These are phyloP conservation scores for Halcyon chelicuti DNA, from an alignment of 2,797 vertebrate species.

Conservation along the genomic window DNA sequence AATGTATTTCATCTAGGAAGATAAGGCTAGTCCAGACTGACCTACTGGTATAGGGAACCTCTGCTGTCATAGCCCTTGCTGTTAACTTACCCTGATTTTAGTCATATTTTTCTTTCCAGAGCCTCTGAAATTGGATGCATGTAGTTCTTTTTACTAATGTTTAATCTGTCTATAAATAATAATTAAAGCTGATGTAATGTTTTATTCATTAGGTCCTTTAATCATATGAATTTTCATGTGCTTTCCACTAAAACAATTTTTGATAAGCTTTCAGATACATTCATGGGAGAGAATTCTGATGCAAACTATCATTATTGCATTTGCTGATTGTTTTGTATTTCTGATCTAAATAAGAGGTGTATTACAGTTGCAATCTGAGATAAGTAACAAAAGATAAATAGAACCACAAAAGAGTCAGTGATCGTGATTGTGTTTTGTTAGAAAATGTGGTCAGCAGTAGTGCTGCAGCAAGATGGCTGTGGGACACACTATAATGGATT, in stretches of 20 bases:
- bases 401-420: not conserved
- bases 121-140: not conserved
- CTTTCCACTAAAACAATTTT: not conserved
- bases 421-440: not conserved
- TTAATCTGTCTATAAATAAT: not conserved
- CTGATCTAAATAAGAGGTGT: not conserved
- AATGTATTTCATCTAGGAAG: not conserved
- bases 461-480: not conserved
- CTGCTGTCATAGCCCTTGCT: not conserved
- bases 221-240: not conserved
- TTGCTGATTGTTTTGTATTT: not conserved
- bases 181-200: not conserved
- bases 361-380: not conserved
- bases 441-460: not conserved
- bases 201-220: not conserved
- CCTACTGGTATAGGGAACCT: not conserved
- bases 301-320: not conserved
- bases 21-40: not conserved
- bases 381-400: not conserved
- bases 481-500: not conserved
- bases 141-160: not conserved
- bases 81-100: not conserved
- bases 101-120: not conserved
- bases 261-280: not conserved
- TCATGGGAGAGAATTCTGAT: not conserved